Base-by-base conservation (phyloP, 2,888 invertebrate genomes). In the Callyntrura guangdongensis region DNA sequence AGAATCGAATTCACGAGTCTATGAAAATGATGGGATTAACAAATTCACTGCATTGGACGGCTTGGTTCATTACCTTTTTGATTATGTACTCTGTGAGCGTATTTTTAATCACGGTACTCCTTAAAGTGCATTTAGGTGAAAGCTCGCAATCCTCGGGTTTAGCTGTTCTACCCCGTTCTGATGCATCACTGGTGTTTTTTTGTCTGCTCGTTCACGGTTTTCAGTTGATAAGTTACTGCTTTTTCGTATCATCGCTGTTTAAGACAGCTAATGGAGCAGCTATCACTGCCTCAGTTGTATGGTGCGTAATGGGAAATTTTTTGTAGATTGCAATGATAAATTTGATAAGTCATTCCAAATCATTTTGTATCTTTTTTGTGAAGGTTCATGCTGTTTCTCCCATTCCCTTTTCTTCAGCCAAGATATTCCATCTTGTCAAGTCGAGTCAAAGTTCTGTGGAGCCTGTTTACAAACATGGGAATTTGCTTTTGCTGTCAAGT, bases 1-100 rank as follows among this genome's bases (percentile, higher is more conserved):
- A 93, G 27, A 91, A 90, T 49, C 86, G 92, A 22, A 83, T 88
- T 59, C 95, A 98, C 97, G 98, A 98, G 96, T 96, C 98, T 0
- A 97, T 98, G 97, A 98, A 98, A 95, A 97, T 98, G 95, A 98
- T 98, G 97, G 98, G 98, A 0, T 95, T 98, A 47, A 96, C 96
- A 45, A 97, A 97, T 84, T 98, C 97, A 97, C 95, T 98, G 92
- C 97, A 98, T 94, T 98, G 98, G 98, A 95, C 96, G 0, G 97
- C 98, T 1, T 98, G 98, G 98, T 98, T 98, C 95, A 95, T 97
- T 69, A 97, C 98, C 94, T 97, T 97, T 89, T 96, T 98, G 93
- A 93, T 97, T 5, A 96, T 97, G 94, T 95, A 97, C 86, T 93
- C 96, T 0, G 94, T 97, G 59, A 96, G 97, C 0, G 95, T 96